These are phyloP conservation scores for Phymastichus coffea DNA, from an alignment of 1,140 invertebrate species.

Conservation along the genomic window DNA sequence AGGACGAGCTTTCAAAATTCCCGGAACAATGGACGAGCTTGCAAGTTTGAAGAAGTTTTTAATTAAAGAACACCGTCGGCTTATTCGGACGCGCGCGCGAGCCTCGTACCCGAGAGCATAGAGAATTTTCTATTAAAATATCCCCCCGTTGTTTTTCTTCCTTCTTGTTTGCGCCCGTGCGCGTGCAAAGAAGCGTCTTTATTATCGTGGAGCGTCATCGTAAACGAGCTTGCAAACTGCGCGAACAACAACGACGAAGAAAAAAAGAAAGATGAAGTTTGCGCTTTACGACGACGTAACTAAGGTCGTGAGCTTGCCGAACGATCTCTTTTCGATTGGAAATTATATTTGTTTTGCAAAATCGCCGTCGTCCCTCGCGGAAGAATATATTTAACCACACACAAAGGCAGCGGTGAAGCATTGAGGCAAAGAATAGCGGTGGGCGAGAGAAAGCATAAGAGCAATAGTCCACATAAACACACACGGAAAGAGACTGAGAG, in stretches of 20 bases:
- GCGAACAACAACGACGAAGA: too few species aligned
- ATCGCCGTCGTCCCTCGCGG: too few species aligned
- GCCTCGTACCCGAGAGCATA: not conserved
- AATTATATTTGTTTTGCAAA: too few species aligned
- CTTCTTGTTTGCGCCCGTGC: not conserved
- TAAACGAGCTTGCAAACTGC: too few species aligned
- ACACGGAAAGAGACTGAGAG: not conserved
- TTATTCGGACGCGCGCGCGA: too few species aligned
- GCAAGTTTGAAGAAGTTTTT: conserved; percentile 24
- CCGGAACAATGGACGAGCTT: conserved; percentile 4
- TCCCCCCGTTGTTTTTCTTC: not conserved
- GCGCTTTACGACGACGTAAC: too few species aligned
- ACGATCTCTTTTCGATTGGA: too few species aligned
- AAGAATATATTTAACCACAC: too few species aligned
- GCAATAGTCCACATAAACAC: not conserved
- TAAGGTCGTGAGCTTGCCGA: too few species aligned
- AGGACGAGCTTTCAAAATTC: conserved; percentile 5
- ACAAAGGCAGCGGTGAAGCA: not conserved
- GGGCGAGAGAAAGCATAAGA: not conserved
- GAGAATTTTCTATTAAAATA: conserved; percentile 22
- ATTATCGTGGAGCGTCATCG: too few species aligned
- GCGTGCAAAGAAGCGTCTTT: not conserved
- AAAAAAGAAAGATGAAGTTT: too few species aligned
- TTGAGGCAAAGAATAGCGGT: not conserved
- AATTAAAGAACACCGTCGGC: conserved; percentile 21